Percentiles rank a stretch among this genome's conserved stretches.
Conservation (phyloP, 2,888 invertebrate genomes). For the Apodemia duryi region DNA sequence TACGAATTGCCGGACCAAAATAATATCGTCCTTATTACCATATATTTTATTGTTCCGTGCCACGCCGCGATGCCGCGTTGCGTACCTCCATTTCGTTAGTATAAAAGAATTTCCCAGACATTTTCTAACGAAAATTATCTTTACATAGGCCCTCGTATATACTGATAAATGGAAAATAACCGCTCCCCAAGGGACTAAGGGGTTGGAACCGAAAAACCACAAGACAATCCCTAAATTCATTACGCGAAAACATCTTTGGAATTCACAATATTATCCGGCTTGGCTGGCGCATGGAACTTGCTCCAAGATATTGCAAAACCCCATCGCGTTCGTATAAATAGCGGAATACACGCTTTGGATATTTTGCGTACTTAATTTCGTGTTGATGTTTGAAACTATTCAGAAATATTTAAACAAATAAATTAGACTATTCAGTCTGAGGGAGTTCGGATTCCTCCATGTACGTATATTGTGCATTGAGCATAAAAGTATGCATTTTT, state of each 20-base stretch:
- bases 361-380: neutral
- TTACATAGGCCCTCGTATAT: constrained; percentile 36
- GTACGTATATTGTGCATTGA: too few relatives aligned
- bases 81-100: constrained; percentile 35
- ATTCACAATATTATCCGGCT: constrained; percentile 74
- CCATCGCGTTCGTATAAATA: constrained; percentile 45
- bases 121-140: constrained; percentile 38
- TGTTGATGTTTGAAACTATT: neutral
- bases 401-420: neutral
- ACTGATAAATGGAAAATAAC: constrained; percentile 46
- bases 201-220: constrained; percentile 68
- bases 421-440: too few relatives aligned
- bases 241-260: constrained; percentile 72
- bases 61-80: constrained; percentile 46
- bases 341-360: constrained; percentile 9
- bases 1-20: constrained; percentile 74
- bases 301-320: constrained; percentile 50
- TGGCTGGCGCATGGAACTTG: constrained; percentile 34
- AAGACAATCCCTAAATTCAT: constrained; percentile 77
- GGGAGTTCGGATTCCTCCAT: too few relatives aligned
- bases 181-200: constrained; percentile 44
- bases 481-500: too few relatives aligned
- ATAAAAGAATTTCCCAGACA: constrained; percentile 43
- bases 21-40: constrained; percentile 67
- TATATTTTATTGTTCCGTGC: constrained; percentile 58